Evolutionary conservation across 2,888 invertebrate genomes (phyloP).

Genomic region (Heliothis peltigera): DNA sequence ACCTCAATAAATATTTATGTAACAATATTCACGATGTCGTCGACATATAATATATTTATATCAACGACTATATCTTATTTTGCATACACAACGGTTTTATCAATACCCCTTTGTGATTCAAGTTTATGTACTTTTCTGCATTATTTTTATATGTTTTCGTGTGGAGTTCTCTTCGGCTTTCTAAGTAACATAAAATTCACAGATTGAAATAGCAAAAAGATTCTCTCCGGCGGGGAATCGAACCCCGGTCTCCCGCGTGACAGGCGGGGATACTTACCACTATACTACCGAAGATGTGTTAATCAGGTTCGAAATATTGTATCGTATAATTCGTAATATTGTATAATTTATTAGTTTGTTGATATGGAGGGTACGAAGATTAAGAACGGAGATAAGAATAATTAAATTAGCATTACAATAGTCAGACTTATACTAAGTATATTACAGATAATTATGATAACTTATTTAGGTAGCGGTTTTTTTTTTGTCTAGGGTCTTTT

Average conservation of each 20-base stretch:
- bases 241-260: conserved; percentile 87
- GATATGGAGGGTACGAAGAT: too few relatives aligned
- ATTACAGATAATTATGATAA: too few relatives aligned
- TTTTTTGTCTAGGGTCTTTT: too few relatives aligned
- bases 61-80: conserved; percentile 51
- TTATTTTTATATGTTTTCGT: neutral
- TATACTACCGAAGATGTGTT: conserved; percentile 78
- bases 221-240: conserved; percentile 67
- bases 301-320: neutral
- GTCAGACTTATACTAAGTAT: too few relatives aligned
- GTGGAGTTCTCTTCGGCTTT: neutral
- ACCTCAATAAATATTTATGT: conserved; percentile 85
- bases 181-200: neutral
- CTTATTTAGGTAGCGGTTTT: too few relatives aligned
- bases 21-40: conserved; percentile 72
- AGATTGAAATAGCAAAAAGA: conserved; percentile 25
- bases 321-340: too few relatives aligned
- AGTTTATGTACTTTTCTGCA: conserved; percentile 7
- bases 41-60: conserved; percentile 54
- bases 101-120: conserved; percentile 37
- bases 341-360: too few relatives aligned
- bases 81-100: conserved; percentile 51
- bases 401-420: too few relatives aligned
- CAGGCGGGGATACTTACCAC: conserved; percentile 91
- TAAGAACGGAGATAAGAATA: too few relatives aligned